Evolutionary conservation across 2,888 invertebrate species (phyloP), one percentile per base, ranked within the genome.

Genomic region (Lycaena phlaeas): DNA sequence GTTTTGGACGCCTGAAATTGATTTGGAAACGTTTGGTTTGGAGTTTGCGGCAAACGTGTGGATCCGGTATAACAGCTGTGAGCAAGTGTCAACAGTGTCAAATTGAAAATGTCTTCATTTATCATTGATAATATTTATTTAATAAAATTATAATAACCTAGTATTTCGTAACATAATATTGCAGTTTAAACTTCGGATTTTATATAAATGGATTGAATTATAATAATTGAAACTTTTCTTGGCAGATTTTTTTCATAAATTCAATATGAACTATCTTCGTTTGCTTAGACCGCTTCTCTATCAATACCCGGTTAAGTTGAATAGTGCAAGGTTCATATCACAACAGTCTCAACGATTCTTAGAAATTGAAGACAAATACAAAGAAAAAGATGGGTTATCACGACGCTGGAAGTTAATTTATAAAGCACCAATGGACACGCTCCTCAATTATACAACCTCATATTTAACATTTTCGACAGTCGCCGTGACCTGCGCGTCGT

Each of bases 391-490:
- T 49, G 61, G 64, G 18, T 45, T 84, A 29, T 60, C 77, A 6
- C 59, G 59, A 49, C 52, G 59, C 14, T 84, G 74, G 71, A 61
- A 79, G 27, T 49, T 84, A 38, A 78, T 84, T 42, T 84, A 84
- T 43, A 84, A 78, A 58, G 79, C 75, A 3, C 82, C 84, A 1
- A 77, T 84, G 79, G 69, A 68, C 4, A 61, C 57, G 3, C 31
- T 50, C 12, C 51, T 82, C 2, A 77, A 77, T 27, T 69, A 57
- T 48, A 40, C 63, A 3, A 52, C 74, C 1, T 56, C 66, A 6
- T 82, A 75, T 49, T 45, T 82, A 36, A 71, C 77, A 14, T 42
- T 70, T 31, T 66, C 81, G 5, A 73, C 75, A 14, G 47, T 56
- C 27, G 46, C 65, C 3, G 43, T 75, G 12, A 52, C 57, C 4